Base-by-base conservation (phyloP, 2,113 vertebrate species). In the Triplophysa siluroides region DNA sequence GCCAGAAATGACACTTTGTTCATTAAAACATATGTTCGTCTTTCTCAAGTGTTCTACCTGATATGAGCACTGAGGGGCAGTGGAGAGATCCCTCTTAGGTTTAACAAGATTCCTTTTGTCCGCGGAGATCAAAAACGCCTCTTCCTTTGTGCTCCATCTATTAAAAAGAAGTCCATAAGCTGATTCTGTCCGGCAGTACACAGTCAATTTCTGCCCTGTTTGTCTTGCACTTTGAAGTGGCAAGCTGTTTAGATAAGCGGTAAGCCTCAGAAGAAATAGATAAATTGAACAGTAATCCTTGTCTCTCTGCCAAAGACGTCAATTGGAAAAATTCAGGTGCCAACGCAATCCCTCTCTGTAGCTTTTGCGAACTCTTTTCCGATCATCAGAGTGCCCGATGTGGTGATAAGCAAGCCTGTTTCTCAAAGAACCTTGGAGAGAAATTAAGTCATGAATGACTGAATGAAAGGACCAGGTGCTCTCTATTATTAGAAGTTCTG, bases 391-490 rank as follows among this genome's bases (percentile, higher is more conserved):
- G 67, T 71, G 71, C 16, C 33, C 29, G 60, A 80, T 77, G 74
- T 77, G 74, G 74, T 77, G 23, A 77, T 65, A 73, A 72, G 69
- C 61, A 65, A 64, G 65, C 52, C 76, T 41, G 11, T 78, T 79
- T 54, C 43, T 62, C 58, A 72, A 79, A 87, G 87, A 87, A 86
- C 87, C 85, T 26, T 81, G 71, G 24, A 24, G 63, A 88, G 84
- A 82, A 11, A 67, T 45, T 82, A 85, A 81, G 64, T 87, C 82
- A 41, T 86, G 88, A 85, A 81, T 45, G 79, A 78, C 16, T 81
- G 80, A 86, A 64, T 90, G 88, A 93, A 93, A 92, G 76, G 89
- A 45, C 88, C 92, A 93, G 91, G 90, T 93, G 92, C 78, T 81
- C 73, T 63, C 60, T 88, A 79, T 91, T 92, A 89, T 92, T 50